A percentile compares a stretch with the other conserved stretches of the same genome.
Conservation (phyloP, 2,113 vertebrate genomes). For the Datnioides undecimradiatus region DNA sequence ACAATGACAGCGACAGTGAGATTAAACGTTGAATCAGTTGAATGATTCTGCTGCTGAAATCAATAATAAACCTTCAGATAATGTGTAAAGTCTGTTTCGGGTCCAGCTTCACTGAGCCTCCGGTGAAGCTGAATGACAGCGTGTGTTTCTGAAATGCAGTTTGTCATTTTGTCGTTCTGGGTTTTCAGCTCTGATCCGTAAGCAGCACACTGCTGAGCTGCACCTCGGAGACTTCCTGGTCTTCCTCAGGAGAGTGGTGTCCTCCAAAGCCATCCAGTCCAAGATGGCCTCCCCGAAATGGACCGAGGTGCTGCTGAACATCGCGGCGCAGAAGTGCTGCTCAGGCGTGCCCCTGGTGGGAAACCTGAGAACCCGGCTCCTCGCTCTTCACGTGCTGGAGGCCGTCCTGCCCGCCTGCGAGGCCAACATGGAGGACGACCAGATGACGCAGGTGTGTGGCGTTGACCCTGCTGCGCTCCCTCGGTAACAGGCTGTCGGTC, state of each 20-base stretch:
- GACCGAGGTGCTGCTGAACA: slow-evolving; percentile 98
- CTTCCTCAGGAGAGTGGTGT: slow-evolving; percentile 95
- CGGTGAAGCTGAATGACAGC: no score
- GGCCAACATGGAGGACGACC: slow-evolving; percentile 93
- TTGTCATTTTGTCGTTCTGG: neutral
- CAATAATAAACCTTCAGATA: no score
- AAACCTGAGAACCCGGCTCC: slow-evolving; percentile 94
- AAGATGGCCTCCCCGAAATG: slow-evolving; percentile 99
- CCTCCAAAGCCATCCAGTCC: slow-evolving; percentile 97
- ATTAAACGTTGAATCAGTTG: no score
- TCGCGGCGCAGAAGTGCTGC: slow-evolving; percentile 96
- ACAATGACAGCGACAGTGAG: no score
- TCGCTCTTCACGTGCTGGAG: slow-evolving; percentile 95
- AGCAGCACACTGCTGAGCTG: slow-evolving; percentile 93
- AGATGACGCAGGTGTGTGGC: slow-evolving; percentile 95
- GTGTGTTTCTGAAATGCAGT: no score
- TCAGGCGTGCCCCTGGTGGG: slow-evolving; percentile 96
- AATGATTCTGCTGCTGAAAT: no score
- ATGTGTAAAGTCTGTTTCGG: no score
- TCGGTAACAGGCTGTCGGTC: neutral
- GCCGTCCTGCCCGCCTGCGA: slow-evolving; percentile 98
- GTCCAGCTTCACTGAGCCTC: no score
- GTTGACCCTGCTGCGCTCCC: no score
- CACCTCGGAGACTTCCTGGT: slow-evolving; percentile 97
- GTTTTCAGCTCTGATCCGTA: slow-evolving; percentile 87